Evolutionary conservation across 2,113 vertebrate genomes (phyloP).

Genomic region (Gnathonemus echidnorhynchus): DNA sequence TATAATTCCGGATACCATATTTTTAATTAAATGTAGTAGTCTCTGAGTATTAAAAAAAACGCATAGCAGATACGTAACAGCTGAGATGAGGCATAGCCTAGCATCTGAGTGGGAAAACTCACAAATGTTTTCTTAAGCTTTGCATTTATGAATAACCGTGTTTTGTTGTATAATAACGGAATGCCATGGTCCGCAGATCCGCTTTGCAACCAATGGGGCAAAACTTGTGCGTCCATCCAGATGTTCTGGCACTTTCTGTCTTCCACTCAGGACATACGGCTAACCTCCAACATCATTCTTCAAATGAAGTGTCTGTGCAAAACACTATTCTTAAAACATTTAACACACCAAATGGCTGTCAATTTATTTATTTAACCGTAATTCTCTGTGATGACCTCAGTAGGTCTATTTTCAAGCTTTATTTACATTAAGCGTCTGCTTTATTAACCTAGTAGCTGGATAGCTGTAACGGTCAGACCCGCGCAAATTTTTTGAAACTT

Average conservation of each 20-base stretch:
- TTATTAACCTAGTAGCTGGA: neutral
- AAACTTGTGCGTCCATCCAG: neutral
- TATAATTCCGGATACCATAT: neutral
- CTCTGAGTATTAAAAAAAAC: slow-evolving; percentile 3
- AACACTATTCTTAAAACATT: neutral
- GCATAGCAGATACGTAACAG: slow-evolving; percentile 39
- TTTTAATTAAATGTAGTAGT: neutral
- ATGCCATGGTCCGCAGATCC: slow-evolving; percentile 36
- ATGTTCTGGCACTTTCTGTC: neutral
- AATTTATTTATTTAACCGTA: neutral
- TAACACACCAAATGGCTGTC: neutral
- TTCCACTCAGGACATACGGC: neutral
- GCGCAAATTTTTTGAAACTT: neutral
- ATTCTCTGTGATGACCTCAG: neutral
- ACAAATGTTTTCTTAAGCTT: slow-evolving; percentile 59
- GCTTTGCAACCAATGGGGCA: neutral
- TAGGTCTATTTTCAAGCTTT: neutral
- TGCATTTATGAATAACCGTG: slow-evolving; percentile 28
- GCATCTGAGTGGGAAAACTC: slow-evolving; percentile 63
- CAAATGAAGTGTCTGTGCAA: neutral
- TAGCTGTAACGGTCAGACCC: neutral
- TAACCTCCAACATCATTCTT: neutral
- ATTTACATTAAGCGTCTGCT: neutral
- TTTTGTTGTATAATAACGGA: slow-evolving; percentile 16
- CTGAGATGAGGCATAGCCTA: slow-evolving; percentile 54